Evolutionary conservation across 1,140 invertebrate species (phyloP).

Genomic region (Capitella teleta): DNA sequence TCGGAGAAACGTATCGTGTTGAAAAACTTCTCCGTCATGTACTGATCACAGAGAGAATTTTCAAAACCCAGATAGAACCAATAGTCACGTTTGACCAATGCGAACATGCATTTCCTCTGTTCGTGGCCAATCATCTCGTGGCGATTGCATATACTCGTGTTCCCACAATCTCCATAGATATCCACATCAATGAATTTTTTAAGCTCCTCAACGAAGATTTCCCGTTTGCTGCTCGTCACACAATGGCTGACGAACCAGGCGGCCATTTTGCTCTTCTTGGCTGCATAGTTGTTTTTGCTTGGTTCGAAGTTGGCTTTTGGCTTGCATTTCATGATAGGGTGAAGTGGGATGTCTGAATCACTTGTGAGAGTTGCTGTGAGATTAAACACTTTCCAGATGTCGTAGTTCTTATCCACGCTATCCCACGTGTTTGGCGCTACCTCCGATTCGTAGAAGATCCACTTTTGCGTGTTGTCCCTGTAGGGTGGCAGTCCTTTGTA

Average conservation of each 20-base stretch:
- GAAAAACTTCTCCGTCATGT: conserved; percentile 49
- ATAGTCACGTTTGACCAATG: conserved; percentile 4
- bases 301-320: not conserved
- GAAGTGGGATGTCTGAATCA: not conserved
- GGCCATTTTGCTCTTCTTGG: conserved; percentile 35
- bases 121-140: too few relatives aligned
- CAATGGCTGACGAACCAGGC: conserved; percentile 50
- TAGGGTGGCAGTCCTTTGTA: not conserved
- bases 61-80: conserved; percentile 77
- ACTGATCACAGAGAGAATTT: conserved; percentile 43
- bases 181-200: conserved; percentile 47
- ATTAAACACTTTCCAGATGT: not conserved
- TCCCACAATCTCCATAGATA: conserved; percentile 59
- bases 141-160: too few relatives aligned
- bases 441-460: not conserved
- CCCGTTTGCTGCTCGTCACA: conserved; percentile 42
- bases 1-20: conserved; percentile 22
- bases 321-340: not conserved
- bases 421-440: not conserved
- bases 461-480: not conserved
- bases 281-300: not conserved
- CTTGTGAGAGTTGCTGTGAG: not conserved
- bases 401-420: not conserved
- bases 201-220: conserved; percentile 48
- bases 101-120: conserved; percentile 7